Percentiles rank a stretch among this genome's conserved stretches.
phyloP scores from a whole-genome alignment of 2,113 vertebrate genomes.

The Fregetta grallaria region DNA sequence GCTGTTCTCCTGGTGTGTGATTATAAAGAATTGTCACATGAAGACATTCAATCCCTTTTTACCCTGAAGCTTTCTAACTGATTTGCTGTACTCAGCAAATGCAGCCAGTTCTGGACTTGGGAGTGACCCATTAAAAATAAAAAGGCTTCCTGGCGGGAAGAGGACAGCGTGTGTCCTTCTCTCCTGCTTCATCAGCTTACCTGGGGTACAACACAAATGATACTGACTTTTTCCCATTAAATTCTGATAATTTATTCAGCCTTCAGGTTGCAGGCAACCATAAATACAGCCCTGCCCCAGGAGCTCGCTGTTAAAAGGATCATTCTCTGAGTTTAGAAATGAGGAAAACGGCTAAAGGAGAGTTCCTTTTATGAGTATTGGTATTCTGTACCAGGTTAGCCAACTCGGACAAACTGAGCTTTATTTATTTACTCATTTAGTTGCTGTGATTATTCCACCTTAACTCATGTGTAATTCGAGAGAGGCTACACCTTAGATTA shows the following conservation, averaged over 20 bases:
- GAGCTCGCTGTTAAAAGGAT: neutral
- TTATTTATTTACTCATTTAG: neutral
- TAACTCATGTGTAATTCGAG: neutral
- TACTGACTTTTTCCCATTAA: neutral
- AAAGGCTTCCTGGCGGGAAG: neutral
- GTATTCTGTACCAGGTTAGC: neutral
- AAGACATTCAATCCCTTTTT: neutral
- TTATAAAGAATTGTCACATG: neutral
- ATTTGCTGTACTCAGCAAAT: neutral
- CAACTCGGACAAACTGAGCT: neutral
- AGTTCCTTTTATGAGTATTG: neutral
- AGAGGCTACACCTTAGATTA: neutral
- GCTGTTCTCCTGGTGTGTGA: neutral
- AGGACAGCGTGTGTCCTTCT: fast-evolving
- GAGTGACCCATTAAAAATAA: neutral
- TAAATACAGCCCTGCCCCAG: neutral
- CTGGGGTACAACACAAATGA: neutral
- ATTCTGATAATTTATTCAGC: neutral
- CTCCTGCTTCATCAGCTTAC: neutral
- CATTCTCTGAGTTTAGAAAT: neutral
- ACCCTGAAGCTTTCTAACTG: neutral
- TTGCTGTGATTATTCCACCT: neutral
- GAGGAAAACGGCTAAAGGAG: neutral
- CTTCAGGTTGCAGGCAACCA: neutral
- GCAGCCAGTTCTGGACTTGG: neutral